Base-by-base conservation (phyloP, 2,888 invertebrate species). In the Scrobipalpa costella region DNA sequence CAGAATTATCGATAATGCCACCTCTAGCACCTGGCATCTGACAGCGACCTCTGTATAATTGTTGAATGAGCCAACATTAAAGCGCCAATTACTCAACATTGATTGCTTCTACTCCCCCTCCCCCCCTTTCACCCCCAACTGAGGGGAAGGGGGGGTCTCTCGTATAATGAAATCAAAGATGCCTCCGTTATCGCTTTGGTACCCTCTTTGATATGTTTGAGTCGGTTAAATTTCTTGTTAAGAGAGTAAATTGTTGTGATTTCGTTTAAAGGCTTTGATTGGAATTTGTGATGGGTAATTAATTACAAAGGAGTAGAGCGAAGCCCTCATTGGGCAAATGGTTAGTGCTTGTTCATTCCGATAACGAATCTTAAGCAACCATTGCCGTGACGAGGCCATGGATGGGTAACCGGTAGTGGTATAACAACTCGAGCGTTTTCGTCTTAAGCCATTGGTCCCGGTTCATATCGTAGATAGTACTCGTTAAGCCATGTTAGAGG, bases 41-140 rank as follows among this genome's bases (percentile, higher is more conserved):
- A 81, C 85, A 84, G 81, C 83, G 80, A 76, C 74, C 83, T 78
- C 79, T 79, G 82, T 85, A 58, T 66, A 90, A 90, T 88, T 88
- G 88, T 85, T 88, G 89, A 90, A 88, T 88, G 86, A 86, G 87
- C 85, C 83, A 84, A 80, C 85, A 90, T 88, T 90, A 90, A 89
- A 88, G 86, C 88, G 76, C 79, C 89, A 90, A 90, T 90, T 90
- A 90, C 84, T 80, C 80, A 81, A 90, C 89, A 88, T 87, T 88
- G 90, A 89, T 90, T 88, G 88, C 86, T 86, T 85, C 69, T 68
- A 73, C 71, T 71, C 69, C 71, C 67, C 66, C 65, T 65, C 57
- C 64, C 67, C 50, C 64, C 64, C 66, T 60, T 59, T 15, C 62
- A 44, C 66, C 68, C 59, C 34, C 9, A 15, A 0, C 57, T 7